A percentile compares a stretch with the other conserved stretches of the same genome.
Evolutionary conservation across 2,888 invertebrate species (phyloP).

Genomic region (Papilio demoleus): DNA sequence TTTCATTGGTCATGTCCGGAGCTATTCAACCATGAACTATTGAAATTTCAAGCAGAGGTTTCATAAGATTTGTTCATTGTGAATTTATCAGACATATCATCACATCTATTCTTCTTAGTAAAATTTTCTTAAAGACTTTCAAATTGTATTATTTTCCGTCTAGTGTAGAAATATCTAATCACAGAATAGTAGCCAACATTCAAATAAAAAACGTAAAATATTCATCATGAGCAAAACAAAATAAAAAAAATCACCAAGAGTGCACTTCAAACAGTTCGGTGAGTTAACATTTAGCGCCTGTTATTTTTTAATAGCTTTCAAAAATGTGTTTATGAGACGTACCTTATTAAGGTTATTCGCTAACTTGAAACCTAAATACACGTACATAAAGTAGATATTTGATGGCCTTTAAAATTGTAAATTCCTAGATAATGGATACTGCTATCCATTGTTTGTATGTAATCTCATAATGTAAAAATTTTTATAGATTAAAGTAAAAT

Average conservation of each 20-base stretch:
- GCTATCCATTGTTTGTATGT: not conserved
- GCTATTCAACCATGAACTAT: not conserved
- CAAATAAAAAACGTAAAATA: not conserved
- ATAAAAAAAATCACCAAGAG: constrained; percentile 5
- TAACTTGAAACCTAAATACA: not conserved
- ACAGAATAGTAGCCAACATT: not conserved
- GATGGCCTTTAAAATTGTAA: not conserved
- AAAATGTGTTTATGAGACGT: not conserved
- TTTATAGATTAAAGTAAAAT: not conserved
- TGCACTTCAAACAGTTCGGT: constrained; percentile 7
- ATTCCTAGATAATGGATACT: not conserved
- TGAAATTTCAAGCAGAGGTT: not conserved
- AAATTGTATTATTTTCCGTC: too few species aligned
- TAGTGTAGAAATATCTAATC: too few species aligned
- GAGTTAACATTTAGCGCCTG: not conserved
- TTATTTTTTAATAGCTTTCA: constrained; percentile 4
- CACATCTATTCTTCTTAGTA: too few species aligned
- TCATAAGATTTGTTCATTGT: not conserved
- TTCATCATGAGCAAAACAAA: not conserved
- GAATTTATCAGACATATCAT: too few species aligned
- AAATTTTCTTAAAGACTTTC: too few species aligned
- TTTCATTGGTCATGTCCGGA: not conserved
- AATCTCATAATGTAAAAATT: not conserved
- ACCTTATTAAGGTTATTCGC: too few species aligned
- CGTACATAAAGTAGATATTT: too few species aligned